A percentile compares a stretch with the other conserved stretches of the same genome.
These are phyloP conservation scores for Mimachlamys varia DNA, from an alignment of 2,888 invertebrate species.

Conservation along the genomic window DNA sequence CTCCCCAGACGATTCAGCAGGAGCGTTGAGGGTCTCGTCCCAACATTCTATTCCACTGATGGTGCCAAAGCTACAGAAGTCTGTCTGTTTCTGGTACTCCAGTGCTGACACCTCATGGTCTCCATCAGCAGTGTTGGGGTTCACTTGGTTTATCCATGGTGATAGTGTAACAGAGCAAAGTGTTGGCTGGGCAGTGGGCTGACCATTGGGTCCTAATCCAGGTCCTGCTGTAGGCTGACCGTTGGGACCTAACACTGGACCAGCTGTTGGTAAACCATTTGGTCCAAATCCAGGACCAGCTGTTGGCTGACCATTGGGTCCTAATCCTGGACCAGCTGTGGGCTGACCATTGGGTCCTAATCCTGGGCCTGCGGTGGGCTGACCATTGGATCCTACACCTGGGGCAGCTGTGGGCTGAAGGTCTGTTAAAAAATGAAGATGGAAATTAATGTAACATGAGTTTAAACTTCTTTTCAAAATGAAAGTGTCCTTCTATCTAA, in stretches of 20 bases:
- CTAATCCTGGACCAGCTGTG: background rate
- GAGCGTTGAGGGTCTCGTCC: slow-evolving; percentile 62
- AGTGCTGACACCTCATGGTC: slow-evolving; percentile 67
- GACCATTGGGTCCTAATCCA: background rate
- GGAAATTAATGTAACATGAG: too few relatives aligned
- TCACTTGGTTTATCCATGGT: slow-evolving; percentile 68
- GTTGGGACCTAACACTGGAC: background rate
- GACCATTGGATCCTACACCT: slow-evolving; percentile 2
- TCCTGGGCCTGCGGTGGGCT: slow-evolving; percentile 7
- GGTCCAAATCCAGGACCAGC: background rate
- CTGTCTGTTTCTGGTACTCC: slow-evolving; percentile 56
- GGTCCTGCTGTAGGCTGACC: background rate
- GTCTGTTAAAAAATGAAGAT: background rate
- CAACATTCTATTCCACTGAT: slow-evolving; percentile 75
- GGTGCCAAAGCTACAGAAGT: slow-evolving; percentile 69
- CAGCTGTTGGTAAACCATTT: background rate
- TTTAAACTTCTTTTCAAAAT: too few relatives aligned
- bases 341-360: background rate
- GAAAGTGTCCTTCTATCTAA: too few relatives aligned
- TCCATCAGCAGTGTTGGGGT: slow-evolving; percentile 55
- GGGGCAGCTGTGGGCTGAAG: background rate
- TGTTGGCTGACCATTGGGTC: background rate
- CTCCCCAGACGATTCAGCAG: slow-evolving; percentile 66
- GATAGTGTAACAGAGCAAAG: background rate
- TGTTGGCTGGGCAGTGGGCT: background rate